Percentiles rank a stretch among this genome's conserved stretches.
phyloP scores from a whole-genome alignment of 1,140 invertebrate genomes.

The Musca domestica region DNA sequence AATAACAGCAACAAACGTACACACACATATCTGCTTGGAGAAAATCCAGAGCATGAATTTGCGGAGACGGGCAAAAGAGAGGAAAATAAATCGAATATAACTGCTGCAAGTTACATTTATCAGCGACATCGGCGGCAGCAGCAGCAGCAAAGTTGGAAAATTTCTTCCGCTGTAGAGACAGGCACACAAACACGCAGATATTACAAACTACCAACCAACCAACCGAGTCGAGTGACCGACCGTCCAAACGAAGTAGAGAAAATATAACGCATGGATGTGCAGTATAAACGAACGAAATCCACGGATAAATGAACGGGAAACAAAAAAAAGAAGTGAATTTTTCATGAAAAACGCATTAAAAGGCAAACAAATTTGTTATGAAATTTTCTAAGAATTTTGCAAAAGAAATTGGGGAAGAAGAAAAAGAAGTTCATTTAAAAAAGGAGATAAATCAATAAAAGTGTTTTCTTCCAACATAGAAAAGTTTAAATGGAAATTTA shows the following conservation, averaged over 20 bases:
- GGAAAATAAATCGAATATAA: constrained; percentile 10
- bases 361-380: not conserved
- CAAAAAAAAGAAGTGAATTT: not conserved
- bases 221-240: too few species aligned
- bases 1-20: not conserved
- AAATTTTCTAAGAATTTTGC: constrained; percentile 2
- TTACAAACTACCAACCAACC: too few species aligned
- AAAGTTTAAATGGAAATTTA: too few species aligned
- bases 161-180: too few species aligned
- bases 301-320: not conserved
- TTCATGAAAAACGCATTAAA: not conserved
- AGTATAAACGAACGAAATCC: not conserved
- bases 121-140: too few species aligned
- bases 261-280: constrained; percentile 6
- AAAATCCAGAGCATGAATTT: too few species aligned
- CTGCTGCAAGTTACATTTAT: constrained; percentile 16
- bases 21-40: too few species aligned
- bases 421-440: not conserved
- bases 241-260: constrained; percentile 9
- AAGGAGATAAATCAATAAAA: not conserved
- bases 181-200: too few species aligned
- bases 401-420: not conserved
- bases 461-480: too few species aligned
- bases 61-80: not conserved
- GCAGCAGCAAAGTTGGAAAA: too few species aligned